Evolutionary conservation across 2,888 invertebrate species (phyloP).

Genomic region (Philaethria dido): DNA sequence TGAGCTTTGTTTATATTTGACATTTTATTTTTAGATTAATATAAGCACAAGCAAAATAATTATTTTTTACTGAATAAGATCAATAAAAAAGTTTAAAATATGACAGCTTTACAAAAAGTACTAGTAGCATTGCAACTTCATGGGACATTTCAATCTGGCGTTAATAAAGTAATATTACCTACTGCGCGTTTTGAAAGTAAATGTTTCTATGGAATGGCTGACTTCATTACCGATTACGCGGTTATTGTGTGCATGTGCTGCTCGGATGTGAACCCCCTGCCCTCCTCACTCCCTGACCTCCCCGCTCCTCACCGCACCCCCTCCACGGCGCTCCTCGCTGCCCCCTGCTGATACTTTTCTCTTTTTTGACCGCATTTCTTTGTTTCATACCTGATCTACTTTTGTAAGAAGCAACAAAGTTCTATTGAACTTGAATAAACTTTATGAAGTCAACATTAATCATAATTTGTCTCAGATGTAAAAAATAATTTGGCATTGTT

Average conservation of each 20-base stretch:
- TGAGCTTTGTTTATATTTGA: no score
- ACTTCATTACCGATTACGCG: conserved; percentile 32
- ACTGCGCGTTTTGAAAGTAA: conserved; percentile 15
- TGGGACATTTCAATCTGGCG: background rate
- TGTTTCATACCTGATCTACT: conserved; percentile 21
- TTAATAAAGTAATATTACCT: conserved; percentile 2
- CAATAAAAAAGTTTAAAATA: no score
- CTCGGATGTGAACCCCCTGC: background rate
- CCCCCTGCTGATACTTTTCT: background rate
- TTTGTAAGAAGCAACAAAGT: conserved; percentile 3
- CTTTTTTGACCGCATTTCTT: conserved; percentile 15
- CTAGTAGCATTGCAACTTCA: background rate
- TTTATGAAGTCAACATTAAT: background rate
- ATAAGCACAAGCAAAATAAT: no score
- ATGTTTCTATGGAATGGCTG: conserved; percentile 17
- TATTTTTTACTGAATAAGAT: no score
- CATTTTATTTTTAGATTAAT: background rate
- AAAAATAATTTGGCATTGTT: background rate
- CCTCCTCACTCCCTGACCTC: no score
- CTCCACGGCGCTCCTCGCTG: background rate
- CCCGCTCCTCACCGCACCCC: background rate
- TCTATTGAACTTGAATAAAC: background rate
- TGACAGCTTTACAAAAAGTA: no score
- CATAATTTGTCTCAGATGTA: background rate
- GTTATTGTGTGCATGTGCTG: conserved; percentile 8